Conservation (phyloP, 64 coral and sea anemone species). For the Dendrophyllia cribrosa region DNA sequence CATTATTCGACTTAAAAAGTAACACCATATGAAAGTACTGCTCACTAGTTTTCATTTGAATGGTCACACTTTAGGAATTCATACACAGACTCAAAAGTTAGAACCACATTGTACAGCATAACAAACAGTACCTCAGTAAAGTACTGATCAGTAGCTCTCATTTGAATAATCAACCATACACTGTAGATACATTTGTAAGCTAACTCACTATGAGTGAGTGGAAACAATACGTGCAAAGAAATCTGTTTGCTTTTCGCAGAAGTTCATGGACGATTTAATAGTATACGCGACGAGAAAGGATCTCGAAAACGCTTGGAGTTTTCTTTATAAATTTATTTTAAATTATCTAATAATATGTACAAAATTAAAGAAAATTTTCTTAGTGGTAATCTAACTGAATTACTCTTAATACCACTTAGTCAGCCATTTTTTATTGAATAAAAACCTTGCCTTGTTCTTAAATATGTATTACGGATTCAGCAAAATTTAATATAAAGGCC, state of each 20-base stretch:
- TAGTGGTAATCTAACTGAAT: background rate
- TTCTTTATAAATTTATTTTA: background rate
- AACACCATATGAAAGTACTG: too few species aligned
- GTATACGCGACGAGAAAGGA: background rate
- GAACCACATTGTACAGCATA: too few species aligned
- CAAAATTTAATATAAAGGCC: background rate
- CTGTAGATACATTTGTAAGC: too few species aligned
- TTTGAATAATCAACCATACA: too few species aligned
- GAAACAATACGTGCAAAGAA: too few species aligned
- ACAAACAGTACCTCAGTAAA: too few species aligned
- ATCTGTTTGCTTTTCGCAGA: background rate
- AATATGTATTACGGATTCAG: constrained; percentile 11
- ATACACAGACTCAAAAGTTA: too few species aligned
- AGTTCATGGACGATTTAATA: background rate
- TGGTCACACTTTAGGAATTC: too few species aligned
- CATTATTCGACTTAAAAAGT: too few species aligned
- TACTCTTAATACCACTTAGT: background rate
- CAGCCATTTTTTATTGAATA: background rate
- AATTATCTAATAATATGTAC: background rate
- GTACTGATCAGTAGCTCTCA: too few species aligned
- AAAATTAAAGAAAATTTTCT: background rate
- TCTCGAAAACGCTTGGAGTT: background rate
- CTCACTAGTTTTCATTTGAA: too few species aligned
- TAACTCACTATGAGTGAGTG: too few species aligned
- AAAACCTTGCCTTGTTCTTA: background rate